Base-by-base conservation (phyloP, 2,888 invertebrate genomes). In the Pandemis heparana region DNA sequence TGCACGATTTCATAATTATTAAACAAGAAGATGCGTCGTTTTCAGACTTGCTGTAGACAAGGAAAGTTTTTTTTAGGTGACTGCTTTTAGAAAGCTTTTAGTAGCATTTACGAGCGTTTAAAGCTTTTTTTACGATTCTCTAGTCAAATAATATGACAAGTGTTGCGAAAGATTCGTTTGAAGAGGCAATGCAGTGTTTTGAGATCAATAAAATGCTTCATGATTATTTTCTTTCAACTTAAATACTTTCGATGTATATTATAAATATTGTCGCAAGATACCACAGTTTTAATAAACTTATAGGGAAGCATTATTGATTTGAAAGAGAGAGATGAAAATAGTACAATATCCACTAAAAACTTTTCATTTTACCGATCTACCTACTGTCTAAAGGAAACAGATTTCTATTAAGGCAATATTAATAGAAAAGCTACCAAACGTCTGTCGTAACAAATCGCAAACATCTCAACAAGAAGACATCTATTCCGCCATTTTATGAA, bases 1-100 rank as follows among this genome's bases (percentile, higher is more conserved):
- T 32, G 23, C 23, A 32, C 23, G 23, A 32, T 2, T 32, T 4
- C 23, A 32, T 32, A 2, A 32, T 32, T 10, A 5, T 48, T 14
- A 6, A 48, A n/a, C 43, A 48, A n/a, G 46, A 12, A 46, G 12
- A 5, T 14, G 12, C 3, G 10, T 12, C 10, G 48, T 4, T 48
- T 48, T 48, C 5, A 48, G 48, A 48, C 5, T 6, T 48, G 14
- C 48, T 48, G 14, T 48, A 14, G 48, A 5, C 12, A 48, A 48
- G 14, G 12, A n/a, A 48, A n/a, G 14, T n/a, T 48, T 48, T 46
- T 60, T 60, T 3, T 38, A n/a, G 12, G 38, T 38, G n/a, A 43
- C 38, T 67, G 67, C 62, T 62, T 67, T 67, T 56, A 67, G 53
- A 72, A 67, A 53, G 53, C 66, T 53, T 72, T 67, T 67, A 71